These are phyloP conservation scores for Heteropelma amictum DNA, from an alignment of 2,888 invertebrate genomes.

Conservation along the genomic window DNA sequence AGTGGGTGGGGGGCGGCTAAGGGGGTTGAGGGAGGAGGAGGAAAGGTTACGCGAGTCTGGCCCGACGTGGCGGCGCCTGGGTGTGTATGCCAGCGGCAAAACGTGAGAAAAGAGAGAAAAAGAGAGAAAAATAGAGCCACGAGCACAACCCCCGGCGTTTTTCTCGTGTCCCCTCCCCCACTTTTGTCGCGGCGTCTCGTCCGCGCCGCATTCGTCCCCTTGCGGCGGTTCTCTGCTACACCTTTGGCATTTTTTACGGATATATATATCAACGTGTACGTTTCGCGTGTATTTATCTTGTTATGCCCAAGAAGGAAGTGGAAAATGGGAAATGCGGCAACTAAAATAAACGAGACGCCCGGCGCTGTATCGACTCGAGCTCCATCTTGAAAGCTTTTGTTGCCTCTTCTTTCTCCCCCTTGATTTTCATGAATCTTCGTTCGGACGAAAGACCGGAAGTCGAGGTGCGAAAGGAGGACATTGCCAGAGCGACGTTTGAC, in stretches of 20 bases:
- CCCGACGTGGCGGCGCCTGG: slow-evolving; percentile 61
- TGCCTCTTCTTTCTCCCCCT: neutral
- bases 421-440: neutral
- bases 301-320: slow-evolving; percentile 1
- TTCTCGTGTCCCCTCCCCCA: slow-evolving; percentile 20
- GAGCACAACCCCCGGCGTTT: slow-evolving; percentile 17
- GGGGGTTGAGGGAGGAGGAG: slow-evolving; percentile 8
- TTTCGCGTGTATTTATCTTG: neutral
- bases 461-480: no score
- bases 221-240: slow-evolving; percentile 7
- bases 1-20: neutral
- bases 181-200: slow-evolving; percentile 35
- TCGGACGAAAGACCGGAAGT: neutral
- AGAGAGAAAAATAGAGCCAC: neutral
- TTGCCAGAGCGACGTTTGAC: no score
- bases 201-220: slow-evolving; percentile 45
- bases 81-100: slow-evolving; percentile 48
- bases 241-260: neutral
- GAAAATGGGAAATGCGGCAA: neutral
- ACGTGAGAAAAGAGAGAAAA: slow-evolving; percentile 1
- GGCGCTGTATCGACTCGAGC: slow-evolving; percentile 12
- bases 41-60: slow-evolving; percentile 56
- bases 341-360: slow-evolving; percentile 29
- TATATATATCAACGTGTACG: neutral
- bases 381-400: neutral